Percentiles rank a stretch among this genome's conserved stretches.
phyloP scores from a whole-genome alignment of 2,888 invertebrate species.

The Ichneumon xanthorius region DNA sequence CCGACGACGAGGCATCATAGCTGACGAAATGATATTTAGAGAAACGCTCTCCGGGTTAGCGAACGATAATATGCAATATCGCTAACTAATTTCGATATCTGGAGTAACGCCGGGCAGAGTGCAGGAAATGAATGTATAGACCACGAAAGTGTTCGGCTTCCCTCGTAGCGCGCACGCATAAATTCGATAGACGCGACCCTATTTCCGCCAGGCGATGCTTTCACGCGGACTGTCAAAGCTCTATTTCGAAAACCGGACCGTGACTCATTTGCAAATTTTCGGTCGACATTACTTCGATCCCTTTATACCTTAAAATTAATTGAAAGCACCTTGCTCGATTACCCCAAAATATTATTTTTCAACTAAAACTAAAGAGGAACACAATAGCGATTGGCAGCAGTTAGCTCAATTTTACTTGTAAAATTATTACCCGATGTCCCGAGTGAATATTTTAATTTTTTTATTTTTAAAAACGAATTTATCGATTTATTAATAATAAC shows the following conservation, averaged over 20 bases:
- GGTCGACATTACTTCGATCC: neutral
- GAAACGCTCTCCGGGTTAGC: neutral
- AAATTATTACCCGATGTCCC: no score
- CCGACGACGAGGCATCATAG: conserved; percentile 19
- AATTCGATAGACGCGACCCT: conserved; percentile 45
- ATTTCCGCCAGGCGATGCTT: conserved; percentile 24
- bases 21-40: conserved; percentile 43
- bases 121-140: conserved; percentile 40
- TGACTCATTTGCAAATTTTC: neutral
- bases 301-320: neutral
- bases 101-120: conserved; percentile 1
- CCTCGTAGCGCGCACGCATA: conserved; percentile 10
- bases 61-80: conserved; percentile 17
- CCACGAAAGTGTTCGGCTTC: neutral
- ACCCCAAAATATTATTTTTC: neutral
- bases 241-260: neutral
- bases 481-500: no score
- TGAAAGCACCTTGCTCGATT: neutral
- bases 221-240: neutral
- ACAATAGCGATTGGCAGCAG: no score
- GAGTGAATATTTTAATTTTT: no score
- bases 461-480: no score
- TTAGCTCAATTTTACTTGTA: no score
- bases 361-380: no score
- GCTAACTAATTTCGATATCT: conserved; percentile 42